Evolutionary conservation across 2,113 vertebrate species (phyloP), one percentile per base, ranked within the genome.

Genomic region (Anoplopoma fimbria): DNA sequence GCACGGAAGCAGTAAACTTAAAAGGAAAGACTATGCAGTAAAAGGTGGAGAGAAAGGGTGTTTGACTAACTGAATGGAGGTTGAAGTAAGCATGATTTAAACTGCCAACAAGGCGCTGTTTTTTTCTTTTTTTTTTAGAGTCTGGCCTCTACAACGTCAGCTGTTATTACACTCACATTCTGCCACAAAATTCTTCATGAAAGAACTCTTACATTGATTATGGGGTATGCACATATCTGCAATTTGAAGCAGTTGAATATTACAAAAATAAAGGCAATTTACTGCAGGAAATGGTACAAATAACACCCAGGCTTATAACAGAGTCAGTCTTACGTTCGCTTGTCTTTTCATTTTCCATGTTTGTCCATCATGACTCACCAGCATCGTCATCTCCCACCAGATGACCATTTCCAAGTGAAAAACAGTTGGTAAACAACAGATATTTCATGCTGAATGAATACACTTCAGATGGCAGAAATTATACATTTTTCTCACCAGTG

Each of bases 301-400:
- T 75, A 64, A 40, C 31, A 38, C 53, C 36, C 10, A 69, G 63
- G 45, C 15, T 29, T 81, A n/a, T 19, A 34, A 42, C 15, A 23
- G 23, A 72, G 53, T 81, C 45, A 49, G 38, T 58, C 58, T 45
- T 49, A 55, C 40, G 58, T 33, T 61, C 51, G 42, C 57, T 63
- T 47, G 29, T 73, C 9, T 47, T 63, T 31, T 68, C 45, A 68
- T 68, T 68, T 64, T 45, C 47, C 13, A 40, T 55, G 29, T 75
- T 77, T 60, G 34, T 72, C 69, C 33, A 33, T 61, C 62, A 72
- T 76, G 71, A 80, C 72, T 87, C 75, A 87, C 51, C 70, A 69
- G 47, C 42, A 63, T 23, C 9, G 0, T 53, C 62, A 63, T 83
- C 38, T 68, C 62, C 49, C 45, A 15, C 40, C 34, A 70, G 58